phyloP scores from a whole-genome alignment of 2,113 vertebrate species.

The Recurvirostra avosetta region DNA sequence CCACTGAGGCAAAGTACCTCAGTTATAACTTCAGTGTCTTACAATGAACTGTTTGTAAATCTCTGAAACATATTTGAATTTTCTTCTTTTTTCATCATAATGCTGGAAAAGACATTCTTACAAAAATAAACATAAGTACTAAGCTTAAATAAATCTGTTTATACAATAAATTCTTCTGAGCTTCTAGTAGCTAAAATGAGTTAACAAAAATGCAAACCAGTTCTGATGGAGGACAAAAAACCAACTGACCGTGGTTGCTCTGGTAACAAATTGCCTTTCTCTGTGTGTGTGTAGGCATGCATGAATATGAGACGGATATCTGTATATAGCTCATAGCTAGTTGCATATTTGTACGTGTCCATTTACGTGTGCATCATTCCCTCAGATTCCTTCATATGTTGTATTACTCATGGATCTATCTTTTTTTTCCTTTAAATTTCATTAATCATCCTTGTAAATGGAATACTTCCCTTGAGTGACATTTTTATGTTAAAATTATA shows the following conservation, averaged over 20 bases:
- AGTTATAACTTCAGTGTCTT: neutral
- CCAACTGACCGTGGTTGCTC: constrained; percentile 52
- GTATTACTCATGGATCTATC: neutral
- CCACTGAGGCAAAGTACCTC: neutral
- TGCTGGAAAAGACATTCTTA: neutral
- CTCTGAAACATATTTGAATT: neutral
- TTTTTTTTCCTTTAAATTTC: constrained; percentile 32
- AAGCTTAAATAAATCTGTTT: neutral
- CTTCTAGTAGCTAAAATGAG: neutral
- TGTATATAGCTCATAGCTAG: neutral
- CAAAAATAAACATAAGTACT: neutral
- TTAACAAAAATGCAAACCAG: constrained; percentile 7
- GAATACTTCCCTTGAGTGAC: constrained; percentile 66
- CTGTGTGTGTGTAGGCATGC: neutral
- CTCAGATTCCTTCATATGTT: neutral
- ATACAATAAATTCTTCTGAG: neutral
- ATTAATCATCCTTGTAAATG: constrained; percentile 63
- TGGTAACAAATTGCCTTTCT: constrained; percentile 59
- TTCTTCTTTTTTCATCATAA: neutral
- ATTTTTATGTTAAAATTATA: constrained; percentile 69
- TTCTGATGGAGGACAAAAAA: constrained; percentile 35
- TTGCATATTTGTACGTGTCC: neutral
- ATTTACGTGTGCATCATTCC: neutral
- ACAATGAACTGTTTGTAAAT: neutral
- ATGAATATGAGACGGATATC: neutral